Base-by-base conservation (phyloP, 2,888 invertebrate genomes). In the Drosophila lutescens region DNA sequence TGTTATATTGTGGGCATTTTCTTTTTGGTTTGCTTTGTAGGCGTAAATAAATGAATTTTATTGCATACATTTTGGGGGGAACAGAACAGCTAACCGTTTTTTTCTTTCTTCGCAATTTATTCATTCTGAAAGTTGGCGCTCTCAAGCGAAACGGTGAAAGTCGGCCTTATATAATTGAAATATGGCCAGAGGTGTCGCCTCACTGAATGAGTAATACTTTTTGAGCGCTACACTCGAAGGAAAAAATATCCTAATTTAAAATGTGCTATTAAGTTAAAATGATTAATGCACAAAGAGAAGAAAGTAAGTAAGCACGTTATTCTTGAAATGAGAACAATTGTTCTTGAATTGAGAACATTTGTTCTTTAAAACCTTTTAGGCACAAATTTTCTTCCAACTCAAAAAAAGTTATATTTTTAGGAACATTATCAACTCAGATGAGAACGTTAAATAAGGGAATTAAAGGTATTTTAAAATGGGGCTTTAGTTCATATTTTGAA, bases 1-100 rank as follows among this genome's bases (percentile, higher is more conserved):
- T 72, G 57, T 72, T 72, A 62, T 58, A 58, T 68, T 69, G 34
- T 58, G 51, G 17, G 17, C 30, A 30, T 30, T 53, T 36, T 68
- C 54, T 47, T 46, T 13, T 58, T 66, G 3, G 17, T 43, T 13
- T 7, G 32, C 43, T 56, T 55, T 32, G 57, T 58, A 55, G 63
- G 54, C 58, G 53, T 36, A 72, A 63, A 72, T 72, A 72, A 73
- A 73, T 73, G 58, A 73, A 63, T 72, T 73, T 58, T 23, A 53
- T 73, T 59, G 54, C 73, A 72, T 55, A 63, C 73, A 73, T 63
- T 63, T 59, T 72, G 65, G 20, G 69, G 50, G 36, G 26, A 4
- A 20, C 20, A 20, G 20, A 8, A 8, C 13, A 20, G 12, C 30
- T 17, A 60, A 38, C 15, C 15, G 15, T 9, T 46, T 53, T 65